These are phyloP conservation scores for Hesperia comma DNA, from an alignment of 2,888 invertebrate species.

Conservation along the genomic window DNA sequence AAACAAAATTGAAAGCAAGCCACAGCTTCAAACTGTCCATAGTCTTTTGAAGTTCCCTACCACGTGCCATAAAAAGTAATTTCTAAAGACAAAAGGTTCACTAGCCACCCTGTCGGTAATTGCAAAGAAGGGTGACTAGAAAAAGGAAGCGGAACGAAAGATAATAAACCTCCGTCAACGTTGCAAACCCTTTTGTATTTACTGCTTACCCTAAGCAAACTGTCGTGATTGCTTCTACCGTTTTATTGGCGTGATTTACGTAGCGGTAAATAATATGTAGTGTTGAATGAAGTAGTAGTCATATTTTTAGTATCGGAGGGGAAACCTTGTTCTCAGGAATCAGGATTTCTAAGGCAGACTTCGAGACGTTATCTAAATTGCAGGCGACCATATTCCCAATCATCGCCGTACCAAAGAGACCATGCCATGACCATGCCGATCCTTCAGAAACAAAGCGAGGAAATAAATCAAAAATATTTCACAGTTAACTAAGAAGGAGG, in stretches of 20 bases:
- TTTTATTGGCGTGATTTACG: conserved; percentile 7
- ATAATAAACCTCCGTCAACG: conserved; percentile 42
- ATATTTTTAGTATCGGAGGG: too few species aligned
- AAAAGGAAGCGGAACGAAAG: conserved; percentile 21
- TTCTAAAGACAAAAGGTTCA: conserved; percentile 10
- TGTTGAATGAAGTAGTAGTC: neutral
- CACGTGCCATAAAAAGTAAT: conserved; percentile 15
- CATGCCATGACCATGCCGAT: too few species aligned
- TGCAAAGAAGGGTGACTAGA: conserved; percentile 31
- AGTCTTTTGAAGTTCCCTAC: neutral
- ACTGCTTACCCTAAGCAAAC: conserved; percentile 10
- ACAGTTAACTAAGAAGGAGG: too few species aligned
- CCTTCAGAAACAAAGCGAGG: too few species aligned
- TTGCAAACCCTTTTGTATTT: conserved; percentile 20
- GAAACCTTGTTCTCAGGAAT: too few species aligned
- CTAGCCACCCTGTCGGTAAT: conserved; percentile 15
- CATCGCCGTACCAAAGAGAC: too few species aligned
- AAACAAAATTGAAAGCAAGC: neutral
- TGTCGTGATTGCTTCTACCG: neutral
- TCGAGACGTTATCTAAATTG: too few species aligned
- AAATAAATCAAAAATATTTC: too few species aligned
- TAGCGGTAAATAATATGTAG: neutral
- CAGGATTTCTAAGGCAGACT: too few species aligned
- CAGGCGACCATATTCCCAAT: too few species aligned
- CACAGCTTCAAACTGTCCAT: conserved; percentile 5